Percentiles rank a stretch among this genome's conserved stretches.
Evolutionary conservation across 2,113 vertebrate genomes (phyloP).

Genomic region (rat (Rattus norvegicus)): DNA sequence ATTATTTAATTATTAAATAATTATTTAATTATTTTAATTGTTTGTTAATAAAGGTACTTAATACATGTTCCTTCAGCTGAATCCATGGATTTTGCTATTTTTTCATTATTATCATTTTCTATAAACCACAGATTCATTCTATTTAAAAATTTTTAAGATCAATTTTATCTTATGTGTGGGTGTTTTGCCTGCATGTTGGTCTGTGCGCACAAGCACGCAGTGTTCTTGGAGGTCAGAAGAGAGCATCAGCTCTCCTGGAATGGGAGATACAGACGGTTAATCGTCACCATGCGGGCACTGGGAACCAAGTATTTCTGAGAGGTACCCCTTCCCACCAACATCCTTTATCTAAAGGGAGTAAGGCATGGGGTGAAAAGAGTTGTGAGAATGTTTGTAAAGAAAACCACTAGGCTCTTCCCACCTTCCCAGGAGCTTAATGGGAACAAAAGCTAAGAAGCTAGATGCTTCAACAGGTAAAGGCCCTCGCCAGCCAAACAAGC

Average conservation of each 20-base stretch:
- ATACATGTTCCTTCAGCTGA: background rate
- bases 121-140: background rate
- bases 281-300: background rate
- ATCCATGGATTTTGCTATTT: background rate
- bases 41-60: background rate
- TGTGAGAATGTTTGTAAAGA: too few species aligned
- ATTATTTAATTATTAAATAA: background rate
- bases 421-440: too few species aligned
- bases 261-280: background rate
- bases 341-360: too few species aligned
- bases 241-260: background rate
- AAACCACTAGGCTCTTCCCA: too few species aligned
- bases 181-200: background rate
- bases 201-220: background rate
- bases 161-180: background rate
- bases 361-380: too few species aligned
- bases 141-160: background rate
- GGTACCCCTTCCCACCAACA: too few species aligned
- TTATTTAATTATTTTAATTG: background rate
- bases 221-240: background rate
- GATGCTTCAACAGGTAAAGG: too few species aligned
- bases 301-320: background rate
- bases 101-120: conserved; percentile 34
- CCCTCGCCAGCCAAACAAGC: too few species aligned
- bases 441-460: too few species aligned